phyloP scores from a whole-genome alignment of 2,888 invertebrate genomes.

The Sesia bembeciformis region DNA sequence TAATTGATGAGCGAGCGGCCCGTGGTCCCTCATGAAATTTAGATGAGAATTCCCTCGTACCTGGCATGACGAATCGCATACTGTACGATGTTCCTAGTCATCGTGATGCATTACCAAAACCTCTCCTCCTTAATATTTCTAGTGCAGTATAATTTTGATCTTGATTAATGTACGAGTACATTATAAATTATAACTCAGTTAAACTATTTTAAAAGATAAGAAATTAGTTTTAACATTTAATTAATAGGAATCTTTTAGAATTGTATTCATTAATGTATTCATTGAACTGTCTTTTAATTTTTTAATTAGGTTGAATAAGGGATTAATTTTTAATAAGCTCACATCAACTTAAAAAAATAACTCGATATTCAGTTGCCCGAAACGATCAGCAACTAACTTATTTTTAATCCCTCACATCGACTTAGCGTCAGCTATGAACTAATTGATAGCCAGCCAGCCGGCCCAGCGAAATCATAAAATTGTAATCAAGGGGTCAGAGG shows the following conservation, averaged over 20 bases:
- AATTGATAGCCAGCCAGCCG: not conserved
- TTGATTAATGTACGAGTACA: no score
- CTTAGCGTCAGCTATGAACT: not conserved
- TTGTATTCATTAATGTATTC: no score
- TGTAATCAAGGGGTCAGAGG: not conserved
- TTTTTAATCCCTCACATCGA: not conserved
- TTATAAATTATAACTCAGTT: no score
- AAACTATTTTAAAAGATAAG: no score
- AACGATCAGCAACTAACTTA: not conserved
- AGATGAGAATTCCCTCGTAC: slow-evolving; percentile 18
- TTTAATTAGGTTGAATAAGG: no score
- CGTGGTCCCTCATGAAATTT: slow-evolving; percentile 31
- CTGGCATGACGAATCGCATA: slow-evolving; percentile 16
- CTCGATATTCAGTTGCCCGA: no score
- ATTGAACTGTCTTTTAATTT: no score
- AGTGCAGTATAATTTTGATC: no score
- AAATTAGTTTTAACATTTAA: no score
- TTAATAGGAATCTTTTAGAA: no score
- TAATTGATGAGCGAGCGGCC: slow-evolving; percentile 25
- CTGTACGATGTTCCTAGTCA: not conserved
- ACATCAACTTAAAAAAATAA: no score
- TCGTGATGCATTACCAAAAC: not conserved
- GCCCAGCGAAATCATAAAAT: not conserved
- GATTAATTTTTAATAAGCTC: no score
- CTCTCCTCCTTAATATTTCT: not conserved